Percentiles rank a stretch among this genome's conserved stretches.
phyloP scores from a whole-genome alignment of 2,888 invertebrate genomes.

The Heliconius cydno region DNA sequence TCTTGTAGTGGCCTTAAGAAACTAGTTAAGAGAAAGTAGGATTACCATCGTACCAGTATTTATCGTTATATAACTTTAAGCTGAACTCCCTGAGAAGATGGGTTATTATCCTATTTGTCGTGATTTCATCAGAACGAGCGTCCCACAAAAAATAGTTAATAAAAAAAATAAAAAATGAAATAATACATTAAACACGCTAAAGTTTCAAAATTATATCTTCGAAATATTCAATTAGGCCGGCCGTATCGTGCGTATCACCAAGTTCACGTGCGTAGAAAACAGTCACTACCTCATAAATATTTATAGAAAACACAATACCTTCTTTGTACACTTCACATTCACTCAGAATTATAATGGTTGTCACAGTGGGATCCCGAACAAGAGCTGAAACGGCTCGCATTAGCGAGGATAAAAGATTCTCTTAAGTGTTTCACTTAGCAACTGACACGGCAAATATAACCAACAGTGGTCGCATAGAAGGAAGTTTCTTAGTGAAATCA shows the following conservation, averaged over 20 bases:
- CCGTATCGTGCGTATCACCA: conserved; percentile 79
- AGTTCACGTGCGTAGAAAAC: conserved; percentile 78
- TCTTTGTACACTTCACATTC: conserved; percentile 80
- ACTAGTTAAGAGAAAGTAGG: conserved; percentile 83
- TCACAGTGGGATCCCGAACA: conserved; percentile 79
- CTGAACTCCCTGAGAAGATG: conserved; percentile 47
- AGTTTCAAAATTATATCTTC: conserved; percentile 68
- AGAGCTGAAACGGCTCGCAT: conserved; percentile 79
- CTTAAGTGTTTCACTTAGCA: conserved; percentile 75
- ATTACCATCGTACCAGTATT: conserved; percentile 73
- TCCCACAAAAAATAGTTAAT: neutral
- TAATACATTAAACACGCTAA: neutral
- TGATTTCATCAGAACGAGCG: neutral
- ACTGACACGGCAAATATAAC: conserved; percentile 72
- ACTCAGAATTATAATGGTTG: conserved; percentile 81
- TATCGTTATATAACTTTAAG: conserved; percentile 71
- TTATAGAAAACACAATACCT: conserved; percentile 76
- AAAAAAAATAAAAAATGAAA: neutral
- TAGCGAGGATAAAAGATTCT: conserved; percentile 76
- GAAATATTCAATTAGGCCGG: conserved; percentile 74
- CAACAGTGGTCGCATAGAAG: conserved; percentile 71
- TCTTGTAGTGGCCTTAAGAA: conserved; percentile 80
- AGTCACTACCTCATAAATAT: conserved; percentile 81
- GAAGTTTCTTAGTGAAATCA: conserved; percentile 60
- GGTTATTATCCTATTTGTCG: conserved; percentile 24